Evolutionary conservation across 2,113 vertebrate species (phyloP).

Genomic region (Sorex araneus): DNA sequence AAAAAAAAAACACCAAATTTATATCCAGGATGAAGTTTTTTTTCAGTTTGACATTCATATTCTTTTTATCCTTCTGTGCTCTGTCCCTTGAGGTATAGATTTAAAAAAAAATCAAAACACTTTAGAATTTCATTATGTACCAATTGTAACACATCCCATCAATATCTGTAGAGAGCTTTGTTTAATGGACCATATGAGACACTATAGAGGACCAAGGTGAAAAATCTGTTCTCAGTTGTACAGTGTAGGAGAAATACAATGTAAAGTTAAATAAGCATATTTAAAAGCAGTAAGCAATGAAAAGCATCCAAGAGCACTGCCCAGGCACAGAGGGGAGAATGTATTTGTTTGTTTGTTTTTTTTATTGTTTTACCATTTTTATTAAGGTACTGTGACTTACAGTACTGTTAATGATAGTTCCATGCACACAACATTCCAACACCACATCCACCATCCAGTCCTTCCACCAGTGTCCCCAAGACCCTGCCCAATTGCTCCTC

Average conservation of each 20-base stretch:
- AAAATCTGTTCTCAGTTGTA: background rate
- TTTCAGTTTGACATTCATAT: background rate
- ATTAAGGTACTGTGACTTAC: too few relatives aligned
- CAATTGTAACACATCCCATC: background rate
- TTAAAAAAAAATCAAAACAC: background rate
- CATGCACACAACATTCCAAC: too few relatives aligned
- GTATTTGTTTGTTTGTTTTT: background rate
- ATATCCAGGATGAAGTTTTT: conserved; percentile 12
- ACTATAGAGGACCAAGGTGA: background rate
- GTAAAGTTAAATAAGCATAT: background rate
- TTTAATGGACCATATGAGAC: background rate
- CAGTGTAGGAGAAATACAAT: background rate
- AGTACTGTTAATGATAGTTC: too few relatives aligned
- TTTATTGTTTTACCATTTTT: too few relatives aligned
- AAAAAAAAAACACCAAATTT: too few relatives aligned
- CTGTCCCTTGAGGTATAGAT: too few relatives aligned
- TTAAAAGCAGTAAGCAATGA: background rate
- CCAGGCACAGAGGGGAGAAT: background rate
- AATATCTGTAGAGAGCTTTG: background rate
- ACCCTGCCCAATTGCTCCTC: too few relatives aligned
- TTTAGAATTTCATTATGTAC: conserved; percentile 4
- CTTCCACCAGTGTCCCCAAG: too few relatives aligned
- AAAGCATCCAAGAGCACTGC: background rate
- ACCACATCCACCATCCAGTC: too few relatives aligned
- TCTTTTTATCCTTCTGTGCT: background rate